Percentiles rank a stretch among this genome's conserved stretches.
phyloP scores from a whole-genome alignment of 2,113 vertebrate species.

The Orycteropus afer region DNA sequence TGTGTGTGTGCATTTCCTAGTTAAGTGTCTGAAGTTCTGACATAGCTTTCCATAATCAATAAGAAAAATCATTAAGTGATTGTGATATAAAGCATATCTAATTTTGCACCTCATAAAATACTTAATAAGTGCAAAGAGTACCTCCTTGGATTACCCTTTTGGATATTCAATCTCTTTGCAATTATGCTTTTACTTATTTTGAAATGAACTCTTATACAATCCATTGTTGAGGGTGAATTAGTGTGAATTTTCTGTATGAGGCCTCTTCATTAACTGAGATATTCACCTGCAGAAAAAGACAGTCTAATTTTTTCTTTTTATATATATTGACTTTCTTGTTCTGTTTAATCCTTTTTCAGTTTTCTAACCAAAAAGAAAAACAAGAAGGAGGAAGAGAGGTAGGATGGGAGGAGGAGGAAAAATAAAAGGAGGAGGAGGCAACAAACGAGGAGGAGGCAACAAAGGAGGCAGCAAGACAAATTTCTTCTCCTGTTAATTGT shows the following conservation, averaged over 20 bases:
- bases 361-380: not conserved
- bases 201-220: not conserved
- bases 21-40: not conserved
- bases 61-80: not conserved
- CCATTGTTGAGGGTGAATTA: not conserved
- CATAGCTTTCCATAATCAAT: not conserved
- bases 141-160: not conserved
- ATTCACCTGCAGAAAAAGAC: not conserved
- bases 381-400: not conserved
- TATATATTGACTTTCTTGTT: not conserved
- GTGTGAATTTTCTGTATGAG: not conserved
- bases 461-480: not conserved
- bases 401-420: fast-evolving
- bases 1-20: not conserved
- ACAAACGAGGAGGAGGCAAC: no score
- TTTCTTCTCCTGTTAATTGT: not conserved
- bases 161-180: not conserved
- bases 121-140: not conserved
- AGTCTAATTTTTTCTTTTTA: not conserved
- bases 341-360: not conserved
- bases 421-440: not conserved
- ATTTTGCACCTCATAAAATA: not conserved
- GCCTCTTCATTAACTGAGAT: not conserved
- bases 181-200: not conserved
- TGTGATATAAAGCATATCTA: not conserved